Evolutionary conservation across 2,888 invertebrate species (phyloP).

Genomic region (Volucella zonaria): DNA sequence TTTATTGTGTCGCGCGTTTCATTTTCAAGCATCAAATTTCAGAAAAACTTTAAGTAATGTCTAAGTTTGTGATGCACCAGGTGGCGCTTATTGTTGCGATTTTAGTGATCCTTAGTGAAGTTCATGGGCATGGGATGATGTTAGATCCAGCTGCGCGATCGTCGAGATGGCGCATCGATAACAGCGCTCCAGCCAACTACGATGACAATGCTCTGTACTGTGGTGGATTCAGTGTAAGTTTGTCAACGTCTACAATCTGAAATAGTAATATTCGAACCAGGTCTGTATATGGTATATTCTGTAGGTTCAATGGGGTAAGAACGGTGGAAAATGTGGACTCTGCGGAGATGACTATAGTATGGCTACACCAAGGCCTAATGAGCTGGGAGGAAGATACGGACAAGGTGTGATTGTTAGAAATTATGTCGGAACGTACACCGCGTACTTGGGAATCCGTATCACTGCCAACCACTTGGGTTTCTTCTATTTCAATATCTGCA

Average conservation of each 20-base stretch:
- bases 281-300: not conserved
- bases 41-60: conserved; percentile 33
- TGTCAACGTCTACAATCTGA: too few relatives aligned
- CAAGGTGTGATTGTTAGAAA: conserved; percentile 81
- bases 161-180: conserved; percentile 83
- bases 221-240: conserved; percentile 82
- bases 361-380: conserved; percentile 82
- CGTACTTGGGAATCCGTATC: conserved; percentile 78
- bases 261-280: not conserved
- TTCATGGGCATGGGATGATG: conserved; percentile 83
- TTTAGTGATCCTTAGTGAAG: conserved; percentile 34
- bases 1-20: conserved; percentile 36
- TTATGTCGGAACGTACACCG: conserved; percentile 78
- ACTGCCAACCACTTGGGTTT: conserved; percentile 82
- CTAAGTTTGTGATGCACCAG: conserved; percentile 4
- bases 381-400: conserved; percentile 83
- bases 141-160: conserved; percentile 83
- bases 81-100: conserved; percentile 28
- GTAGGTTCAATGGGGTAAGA: conserved; percentile 81
- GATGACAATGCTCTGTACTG: conserved; percentile 83
- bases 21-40: conserved; percentile 35
- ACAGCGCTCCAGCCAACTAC: conserved; percentile 81
- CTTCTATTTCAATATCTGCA: conserved; percentile 83
- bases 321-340: conserved; percentile 83
- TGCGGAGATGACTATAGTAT: conserved; percentile 83